A percentile compares a stretch with the other conserved stretches of the same genome.
Evolutionary conservation across 2,113 vertebrate species (phyloP).

Genomic region (Vulpes vulpes): DNA sequence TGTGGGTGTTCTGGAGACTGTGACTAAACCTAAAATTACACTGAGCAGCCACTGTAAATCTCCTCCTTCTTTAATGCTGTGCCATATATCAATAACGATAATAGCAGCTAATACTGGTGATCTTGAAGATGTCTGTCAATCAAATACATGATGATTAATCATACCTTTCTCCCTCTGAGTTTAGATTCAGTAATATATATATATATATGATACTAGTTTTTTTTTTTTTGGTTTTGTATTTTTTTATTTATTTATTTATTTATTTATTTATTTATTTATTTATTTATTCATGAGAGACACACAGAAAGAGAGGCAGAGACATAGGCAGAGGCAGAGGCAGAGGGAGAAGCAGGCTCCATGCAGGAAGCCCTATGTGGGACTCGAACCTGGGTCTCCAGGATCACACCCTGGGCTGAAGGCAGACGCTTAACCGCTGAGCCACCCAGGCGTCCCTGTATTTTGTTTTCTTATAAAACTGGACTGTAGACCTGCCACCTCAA

Average conservation of each 20-base stretch:
- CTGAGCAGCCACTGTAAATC: neutral
- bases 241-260: neutral
- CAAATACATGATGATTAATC: conserved; percentile 25
- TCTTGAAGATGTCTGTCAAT: neutral
- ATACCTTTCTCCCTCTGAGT: neutral
- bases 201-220: neutral
- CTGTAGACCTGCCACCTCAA: neutral
- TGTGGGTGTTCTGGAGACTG: neutral
- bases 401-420: too few species aligned
- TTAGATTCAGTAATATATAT: neutral
- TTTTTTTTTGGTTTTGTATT: neutral
- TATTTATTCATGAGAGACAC: too few species aligned
- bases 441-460: neutral
- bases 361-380: too few species aligned
- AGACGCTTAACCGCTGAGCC: too few species aligned
- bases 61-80: conserved; percentile 10
- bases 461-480: neutral
- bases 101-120: neutral
- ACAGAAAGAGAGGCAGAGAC: too few species aligned
- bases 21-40: conserved; percentile 38
- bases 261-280: too few species aligned
- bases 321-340: too few species aligned
- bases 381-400: too few species aligned
- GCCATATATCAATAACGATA: neutral
- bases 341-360: too few species aligned